A percentile compares a stretch with the other conserved stretches of the same genome.
phyloP scores from a whole-genome alignment of 2,113 vertebrate species.

The Delphinapterus leucas region DNA sequence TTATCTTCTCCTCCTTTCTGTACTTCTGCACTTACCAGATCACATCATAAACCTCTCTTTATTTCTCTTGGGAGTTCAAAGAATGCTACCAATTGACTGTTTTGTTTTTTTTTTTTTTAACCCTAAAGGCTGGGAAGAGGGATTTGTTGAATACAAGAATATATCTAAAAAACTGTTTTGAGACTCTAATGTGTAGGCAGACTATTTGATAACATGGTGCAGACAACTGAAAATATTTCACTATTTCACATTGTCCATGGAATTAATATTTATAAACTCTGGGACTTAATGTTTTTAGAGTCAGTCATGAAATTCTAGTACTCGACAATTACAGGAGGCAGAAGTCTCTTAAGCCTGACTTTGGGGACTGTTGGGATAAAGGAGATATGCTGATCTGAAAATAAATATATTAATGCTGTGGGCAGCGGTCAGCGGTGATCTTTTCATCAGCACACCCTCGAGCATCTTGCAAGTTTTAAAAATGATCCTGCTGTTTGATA shows the following conservation, averaged over 20 bases:
- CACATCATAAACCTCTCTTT: slow-evolving; percentile 77
- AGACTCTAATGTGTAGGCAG: slow-evolving; percentile 62
- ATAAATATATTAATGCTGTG: not conserved
- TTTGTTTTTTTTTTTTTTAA: slow-evolving; percentile 60
- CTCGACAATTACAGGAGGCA: not conserved
- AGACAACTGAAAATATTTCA: slow-evolving; percentile 62
- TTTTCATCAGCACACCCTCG: slow-evolving; percentile 79
- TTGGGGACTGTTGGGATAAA: not conserved
- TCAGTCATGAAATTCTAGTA: not conserved
- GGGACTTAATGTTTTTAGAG: not conserved
- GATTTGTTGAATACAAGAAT: slow-evolving; percentile 50
- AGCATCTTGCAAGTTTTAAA: slow-evolving; percentile 80
- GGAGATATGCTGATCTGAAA: not conserved
- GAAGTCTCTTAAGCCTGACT: not conserved
- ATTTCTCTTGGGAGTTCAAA: slow-evolving; percentile 77
- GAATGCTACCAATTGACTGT: slow-evolving; percentile 69
- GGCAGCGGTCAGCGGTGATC: slow-evolving; percentile 59
- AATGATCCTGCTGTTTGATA: slow-evolving; percentile 80
- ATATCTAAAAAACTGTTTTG: slow-evolving; percentile 62
- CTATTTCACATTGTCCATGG: slow-evolving; percentile 27
- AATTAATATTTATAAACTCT: slow-evolving; percentile 52
- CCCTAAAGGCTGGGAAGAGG: not conserved
- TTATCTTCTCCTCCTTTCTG: slow-evolving; percentile 75
- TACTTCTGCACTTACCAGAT: slow-evolving; percentile 53
- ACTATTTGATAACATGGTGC: slow-evolving; percentile 58